These are phyloP conservation scores for Trichomycterus rosablanca DNA, from an alignment of 2,113 vertebrate genomes.

Conservation along the genomic window DNA sequence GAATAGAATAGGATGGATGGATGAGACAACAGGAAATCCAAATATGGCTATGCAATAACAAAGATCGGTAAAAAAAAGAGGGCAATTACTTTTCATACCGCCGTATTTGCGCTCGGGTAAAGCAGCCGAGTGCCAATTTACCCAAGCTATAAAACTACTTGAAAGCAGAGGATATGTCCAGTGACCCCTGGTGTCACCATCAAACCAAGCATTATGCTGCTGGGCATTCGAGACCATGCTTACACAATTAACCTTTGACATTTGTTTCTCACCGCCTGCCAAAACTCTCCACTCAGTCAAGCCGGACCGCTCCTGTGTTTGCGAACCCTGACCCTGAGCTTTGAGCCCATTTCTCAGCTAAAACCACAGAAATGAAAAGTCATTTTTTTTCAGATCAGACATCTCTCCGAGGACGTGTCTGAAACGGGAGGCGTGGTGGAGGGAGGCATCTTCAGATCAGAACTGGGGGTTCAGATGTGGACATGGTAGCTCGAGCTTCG, in stretches of 20 bases:
- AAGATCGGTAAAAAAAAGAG: too few relatives aligned
- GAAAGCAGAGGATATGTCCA: too few relatives aligned
- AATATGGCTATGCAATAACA: too few relatives aligned
- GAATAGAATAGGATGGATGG: too few relatives aligned
- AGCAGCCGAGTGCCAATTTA: too few relatives aligned
- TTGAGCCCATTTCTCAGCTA: constrained; percentile 9
- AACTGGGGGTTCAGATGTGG: constrained; percentile 1
- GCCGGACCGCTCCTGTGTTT: neutral
- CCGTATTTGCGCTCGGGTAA: too few relatives aligned
- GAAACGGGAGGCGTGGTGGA: constrained; percentile 4
- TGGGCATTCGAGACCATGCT: neutral
- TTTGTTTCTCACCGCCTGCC: neutral
- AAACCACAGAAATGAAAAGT: constrained; percentile 1
- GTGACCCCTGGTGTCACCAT: too few relatives aligned
- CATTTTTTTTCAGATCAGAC: constrained; percentile 4
- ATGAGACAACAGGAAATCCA: too few relatives aligned
- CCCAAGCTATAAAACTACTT: too few relatives aligned
- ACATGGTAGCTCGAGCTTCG: constrained; percentile 3
- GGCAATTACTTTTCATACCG: too few relatives aligned
- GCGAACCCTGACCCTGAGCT: constrained; percentile 6
- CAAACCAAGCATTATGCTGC: constrained; percentile 2
- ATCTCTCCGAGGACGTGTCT: neutral
- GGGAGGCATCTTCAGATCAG: neutral
- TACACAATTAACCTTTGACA: constrained; percentile 5
- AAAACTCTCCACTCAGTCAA: neutral